A percentile compares a stretch with the other conserved stretches of the same genome.
phyloP scores from a whole-genome alignment of 1,140 invertebrate genomes.

The Gryllus bimaculatus region DNA sequence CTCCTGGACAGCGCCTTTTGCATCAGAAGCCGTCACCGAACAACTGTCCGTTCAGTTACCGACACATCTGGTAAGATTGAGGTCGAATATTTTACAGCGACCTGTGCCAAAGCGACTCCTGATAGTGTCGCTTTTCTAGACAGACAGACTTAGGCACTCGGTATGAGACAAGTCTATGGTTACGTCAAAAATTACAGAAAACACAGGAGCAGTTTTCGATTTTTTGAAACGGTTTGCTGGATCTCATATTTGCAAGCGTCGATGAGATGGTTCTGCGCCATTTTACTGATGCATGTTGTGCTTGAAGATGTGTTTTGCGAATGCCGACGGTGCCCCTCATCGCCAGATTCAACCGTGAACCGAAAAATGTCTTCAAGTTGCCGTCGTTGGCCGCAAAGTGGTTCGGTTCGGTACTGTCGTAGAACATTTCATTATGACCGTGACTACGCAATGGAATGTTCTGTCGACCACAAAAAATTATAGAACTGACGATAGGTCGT shows the following conservation, averaged over 20 bases:
- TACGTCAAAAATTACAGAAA: background rate
- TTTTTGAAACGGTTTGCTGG: background rate
- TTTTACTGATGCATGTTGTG: background rate
- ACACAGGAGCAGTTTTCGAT: background rate
- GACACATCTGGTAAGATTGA: too few species aligned
- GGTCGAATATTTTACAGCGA: too few species aligned
- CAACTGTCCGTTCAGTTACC: constrained; percentile 27
- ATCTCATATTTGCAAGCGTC: background rate
- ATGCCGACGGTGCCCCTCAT: background rate
- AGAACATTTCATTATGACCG: background rate
- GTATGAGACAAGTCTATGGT: background rate
- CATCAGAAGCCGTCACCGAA: constrained; percentile 22
- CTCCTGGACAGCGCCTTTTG: constrained; percentile 24
- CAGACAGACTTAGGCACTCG: background rate
- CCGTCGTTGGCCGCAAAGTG: background rate
- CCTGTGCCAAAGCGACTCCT: too few species aligned
- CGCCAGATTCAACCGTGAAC: background rate
- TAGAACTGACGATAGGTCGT: too few species aligned
- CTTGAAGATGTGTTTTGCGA: background rate
- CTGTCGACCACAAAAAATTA: background rate
- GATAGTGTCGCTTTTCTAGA: too few species aligned
- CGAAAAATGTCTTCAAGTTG: background rate
- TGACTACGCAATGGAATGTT: background rate
- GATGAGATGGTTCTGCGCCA: background rate
- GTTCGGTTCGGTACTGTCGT: background rate